phyloP scores from a whole-genome alignment of 2,888 invertebrate genomes.

The Hemaris fuciformis region DNA sequence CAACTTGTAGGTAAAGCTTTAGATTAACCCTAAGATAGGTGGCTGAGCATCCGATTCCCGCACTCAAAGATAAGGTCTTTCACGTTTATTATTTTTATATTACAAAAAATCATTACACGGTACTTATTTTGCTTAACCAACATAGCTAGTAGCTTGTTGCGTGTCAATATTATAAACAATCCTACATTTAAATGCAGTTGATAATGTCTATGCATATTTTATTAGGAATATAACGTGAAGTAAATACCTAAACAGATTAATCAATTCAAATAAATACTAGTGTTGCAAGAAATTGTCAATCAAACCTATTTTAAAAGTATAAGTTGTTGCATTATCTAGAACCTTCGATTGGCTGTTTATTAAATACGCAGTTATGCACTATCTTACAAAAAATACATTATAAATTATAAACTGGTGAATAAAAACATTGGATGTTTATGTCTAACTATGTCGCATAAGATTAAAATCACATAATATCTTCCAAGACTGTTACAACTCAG shows the following conservation, averaged over 20 bases:
- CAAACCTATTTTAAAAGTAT: neutral
- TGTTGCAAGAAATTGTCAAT: neutral
- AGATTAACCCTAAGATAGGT: no score
- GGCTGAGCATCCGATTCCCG: no score
- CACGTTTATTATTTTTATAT: no score
- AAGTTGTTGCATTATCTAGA: neutral
- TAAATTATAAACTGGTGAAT: no score
- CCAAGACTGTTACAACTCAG: neutral
- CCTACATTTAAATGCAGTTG: neutral
- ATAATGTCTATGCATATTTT: neutral
- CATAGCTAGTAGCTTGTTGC: neutral
- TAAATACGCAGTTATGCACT: neutral
- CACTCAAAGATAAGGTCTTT: no score
- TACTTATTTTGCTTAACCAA: neutral
- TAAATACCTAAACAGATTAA: neutral
- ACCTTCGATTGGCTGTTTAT: neutral
- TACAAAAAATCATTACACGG: no score
- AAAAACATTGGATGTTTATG: neutral
- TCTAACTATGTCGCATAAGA: neutral
- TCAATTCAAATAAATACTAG: neutral
- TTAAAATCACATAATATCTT: neutral
- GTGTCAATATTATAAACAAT: neutral
- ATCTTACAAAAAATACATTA: no score
- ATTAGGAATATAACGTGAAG: neutral
- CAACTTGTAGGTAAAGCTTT: no score